Percentiles rank a stretch among this genome's conserved stretches.
Conservation (phyloP, 1,140 invertebrate species). For the Drosophila micromelanica region DNA sequence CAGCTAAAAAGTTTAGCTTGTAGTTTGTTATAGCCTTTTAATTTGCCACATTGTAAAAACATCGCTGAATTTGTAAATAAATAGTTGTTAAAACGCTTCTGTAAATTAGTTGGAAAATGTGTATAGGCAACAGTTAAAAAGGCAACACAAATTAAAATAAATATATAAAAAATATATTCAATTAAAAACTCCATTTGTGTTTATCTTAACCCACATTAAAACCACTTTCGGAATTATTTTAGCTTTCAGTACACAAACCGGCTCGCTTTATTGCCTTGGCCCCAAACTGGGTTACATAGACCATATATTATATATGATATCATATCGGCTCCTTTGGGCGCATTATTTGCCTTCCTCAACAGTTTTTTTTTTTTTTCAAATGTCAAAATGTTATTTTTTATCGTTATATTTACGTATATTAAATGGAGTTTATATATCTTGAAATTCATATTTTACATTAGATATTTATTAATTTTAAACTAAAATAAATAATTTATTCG, state of each 20-base stretch:
- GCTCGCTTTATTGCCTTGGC: slow-evolving; percentile 69
- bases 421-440: slow-evolving; percentile 29
- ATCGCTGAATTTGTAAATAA: slow-evolving; percentile 44
- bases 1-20: slow-evolving; percentile 50
- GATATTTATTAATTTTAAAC: slow-evolving; percentile 45
- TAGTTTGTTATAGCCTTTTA: slow-evolving; percentile 65
- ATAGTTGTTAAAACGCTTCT: slow-evolving; percentile 74
- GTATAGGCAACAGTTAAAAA: slow-evolving; percentile 73
- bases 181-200: neutral
- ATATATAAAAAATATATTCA: slow-evolving; percentile 42
- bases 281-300: slow-evolving; percentile 53
- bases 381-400: slow-evolving; percentile 23
- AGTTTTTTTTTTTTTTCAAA: slow-evolving; percentile 25
- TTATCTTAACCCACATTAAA: neutral
- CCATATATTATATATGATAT: slow-evolving; percentile 4
- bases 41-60: slow-evolving; percentile 52
- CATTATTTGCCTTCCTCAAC: slow-evolving; percentile 13
- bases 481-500: slow-evolving; percentile 49
- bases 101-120: slow-evolving; percentile 69
- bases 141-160: slow-evolving; percentile 57
- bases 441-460: slow-evolving; percentile 70
- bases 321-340: slow-evolving; percentile 7
- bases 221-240: slow-evolving; percentile 8
- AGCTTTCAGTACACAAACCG: slow-evolving; percentile 69
- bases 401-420: slow-evolving; percentile 40